Evolutionary conservation across 1,140 invertebrate species (phyloP), one percentile per base, ranked within the genome.

Genomic region (Cotesia glomerata): DNA sequence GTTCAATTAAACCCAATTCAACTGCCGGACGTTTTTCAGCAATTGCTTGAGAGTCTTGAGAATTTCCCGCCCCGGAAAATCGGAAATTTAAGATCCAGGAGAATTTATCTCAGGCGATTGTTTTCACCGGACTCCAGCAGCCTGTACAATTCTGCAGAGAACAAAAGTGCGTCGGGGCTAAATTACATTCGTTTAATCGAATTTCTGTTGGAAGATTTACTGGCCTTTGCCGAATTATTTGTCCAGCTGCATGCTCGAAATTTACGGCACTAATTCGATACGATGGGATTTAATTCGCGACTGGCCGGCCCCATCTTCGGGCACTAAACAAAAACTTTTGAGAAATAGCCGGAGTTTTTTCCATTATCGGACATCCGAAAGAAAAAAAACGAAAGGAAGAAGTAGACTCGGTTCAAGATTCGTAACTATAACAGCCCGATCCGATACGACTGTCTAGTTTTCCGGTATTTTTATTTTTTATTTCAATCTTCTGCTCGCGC

Each of bases 131-230:
- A 79, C 74, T 77, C 69, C 71, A 74, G 68, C 62, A 49, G 16
- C 71, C 61, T 34, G 36, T 66, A 59, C 65, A 66, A 73, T 62
- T 49, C 54, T 11, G 39, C n/a, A 49, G 13, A 35, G 32, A 52
- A 63, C 7, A 56, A 49, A 32, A 51, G 39, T 69, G 35, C 76
- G 69, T 72, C 69, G 73, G 73, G 71, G 80, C 63, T 85, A 80
- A 85, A 84, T 85, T 84, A 83, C 78, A 78, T 75, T 76, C 76
- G 75, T 83, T 81, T 86, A 85, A 85, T 85, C 84, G 82, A 86
- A 85, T 85, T 79, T 77, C 71, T 74, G 72, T 56, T 64, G 26
- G 26, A 72, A 80, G 83, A 85, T 86, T 85, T 86, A 86, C 80
- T 73, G 76, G 75, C 72, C 79, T 81, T 85, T 26, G 26, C 26